Evolutionary conservation across 1,140 invertebrate species (phyloP), one percentile per base, ranked within the genome.

Genomic region (Zaprionus vittiger): DNA sequence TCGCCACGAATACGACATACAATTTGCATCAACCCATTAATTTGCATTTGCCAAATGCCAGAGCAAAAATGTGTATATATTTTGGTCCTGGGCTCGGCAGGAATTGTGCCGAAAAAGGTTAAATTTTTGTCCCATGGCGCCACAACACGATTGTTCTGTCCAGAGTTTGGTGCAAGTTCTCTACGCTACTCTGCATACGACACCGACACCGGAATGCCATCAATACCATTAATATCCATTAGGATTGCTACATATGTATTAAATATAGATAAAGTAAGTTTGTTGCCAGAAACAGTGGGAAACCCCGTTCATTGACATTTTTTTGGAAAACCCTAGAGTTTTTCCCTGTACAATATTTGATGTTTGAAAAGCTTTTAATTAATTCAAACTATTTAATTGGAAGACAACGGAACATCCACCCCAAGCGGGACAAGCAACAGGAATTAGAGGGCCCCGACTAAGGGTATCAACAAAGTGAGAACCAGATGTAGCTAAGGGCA

Each of bases 11-110:
- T 49, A 22, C 67, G 64, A 83, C 73, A 83, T 73, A 80, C 70
- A 80, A 80, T 83, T 80, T 80, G 77, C 81, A 83, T 83, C 80
- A 83, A 77, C 9, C 22, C 47, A 52, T 52, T 52, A 20, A 52
- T 52, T 52, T 52, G 70, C 59, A 55, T 75, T 66, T 62, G 38
- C 64, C 44, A 61, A 76, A 59, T 64, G 56, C 38, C 56, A 49
- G 17, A 34, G 34, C 57, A 17, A 11, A n/a, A 12, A 15, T 44
- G 41, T n/a, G 41, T 26, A 20, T 5, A 22, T 7, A 15, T 41
- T n/a, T 41, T 15, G 7, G 17, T 49, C 47, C 22, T 11, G 47
- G 20, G 12, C 47, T 5, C 9, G 47, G 12, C 12, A 52, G 47
- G 5, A 52, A 24, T 52, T 4, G 22, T 14, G 20, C 6, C 20